Conservation (phyloP, 2,113 vertebrate species). For the Balaeniceps rex region DNA sequence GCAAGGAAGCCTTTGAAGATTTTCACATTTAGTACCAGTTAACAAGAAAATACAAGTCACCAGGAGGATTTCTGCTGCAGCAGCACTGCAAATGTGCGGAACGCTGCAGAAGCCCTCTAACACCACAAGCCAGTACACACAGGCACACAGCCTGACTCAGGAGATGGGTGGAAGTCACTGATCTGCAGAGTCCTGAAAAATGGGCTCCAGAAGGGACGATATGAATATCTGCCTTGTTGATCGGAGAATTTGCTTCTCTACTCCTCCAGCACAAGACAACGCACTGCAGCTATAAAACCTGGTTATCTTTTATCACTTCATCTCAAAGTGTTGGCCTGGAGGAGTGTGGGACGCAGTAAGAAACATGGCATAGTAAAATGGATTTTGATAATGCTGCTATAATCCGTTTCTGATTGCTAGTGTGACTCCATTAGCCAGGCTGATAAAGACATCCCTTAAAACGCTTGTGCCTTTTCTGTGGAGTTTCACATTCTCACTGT, state of each 20-base stretch:
- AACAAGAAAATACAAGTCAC: not conserved
- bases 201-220: not conserved
- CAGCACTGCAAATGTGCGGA: not conserved
- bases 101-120: not conserved
- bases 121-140: rapidly evolving
- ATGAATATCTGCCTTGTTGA: not conserved
- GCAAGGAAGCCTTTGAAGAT: not conserved
- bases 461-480: not conserved
- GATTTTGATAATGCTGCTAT: not conserved
- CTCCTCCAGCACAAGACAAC: not conserved
- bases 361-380: not conserved
- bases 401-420: not conserved
- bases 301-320: not conserved
- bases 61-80: not conserved
- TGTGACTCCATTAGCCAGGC: not conserved
- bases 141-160: not conserved
- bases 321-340: not conserved
- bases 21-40: not conserved
- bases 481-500: not conserved
- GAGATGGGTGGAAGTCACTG: not conserved
- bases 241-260: not conserved
- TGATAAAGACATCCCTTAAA: not conserved
- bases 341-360: not conserved
- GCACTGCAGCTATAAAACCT: not conserved
- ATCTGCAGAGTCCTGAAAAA: not conserved